Evolutionary conservation across 2,797 vertebrate genomes (phyloP).

Genomic region (Sphaeramia orbicularis): DNA sequence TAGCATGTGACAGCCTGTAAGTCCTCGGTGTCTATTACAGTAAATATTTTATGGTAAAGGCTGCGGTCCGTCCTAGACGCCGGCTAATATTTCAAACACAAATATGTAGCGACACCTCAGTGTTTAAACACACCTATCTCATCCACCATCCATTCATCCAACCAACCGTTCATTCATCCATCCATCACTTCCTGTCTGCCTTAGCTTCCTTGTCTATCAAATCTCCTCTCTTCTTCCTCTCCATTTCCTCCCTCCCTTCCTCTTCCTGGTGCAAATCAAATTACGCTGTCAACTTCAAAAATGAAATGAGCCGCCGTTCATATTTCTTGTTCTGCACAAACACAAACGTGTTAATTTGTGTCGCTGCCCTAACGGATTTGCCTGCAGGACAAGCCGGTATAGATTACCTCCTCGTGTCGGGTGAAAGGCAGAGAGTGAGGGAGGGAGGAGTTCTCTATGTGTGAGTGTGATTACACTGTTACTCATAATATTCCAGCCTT

Average conservation of each 20-base stretch:
- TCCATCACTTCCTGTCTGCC: constrained; percentile 21
- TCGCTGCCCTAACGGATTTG: constrained; percentile 65
- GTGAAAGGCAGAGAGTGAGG: constrained; percentile 33
- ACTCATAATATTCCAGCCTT: constrained; percentile 40
- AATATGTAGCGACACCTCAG: constrained; percentile 12
- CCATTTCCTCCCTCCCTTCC: background rate
- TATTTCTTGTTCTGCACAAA: constrained; percentile 73
- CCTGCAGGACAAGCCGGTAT: constrained; percentile 61
- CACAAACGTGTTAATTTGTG: constrained; percentile 78
- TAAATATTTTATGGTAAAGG: constrained; percentile 50
- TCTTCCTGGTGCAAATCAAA: constrained; percentile 59
- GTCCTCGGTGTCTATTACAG: constrained; percentile 37
- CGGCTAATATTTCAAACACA: constrained; percentile 36
- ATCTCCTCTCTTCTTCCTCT: background rate
- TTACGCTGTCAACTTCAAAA: constrained; percentile 67
- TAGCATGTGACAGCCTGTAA: constrained; percentile 30
- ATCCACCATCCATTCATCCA: constrained; percentile 3
- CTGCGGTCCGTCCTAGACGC: background rate
- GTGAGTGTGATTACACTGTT: constrained; percentile 68
- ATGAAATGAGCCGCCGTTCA: constrained; percentile 63
- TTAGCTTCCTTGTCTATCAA: constrained; percentile 27
- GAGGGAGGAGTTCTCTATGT: constrained; percentile 38
- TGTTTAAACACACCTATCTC: constrained; percentile 21
- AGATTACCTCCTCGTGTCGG: constrained; percentile 63
- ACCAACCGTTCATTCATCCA: constrained; percentile 10